Evolutionary conservation across 2,797 vertebrate species (phyloP), one percentile per base, ranked within the genome.

Genomic region (Scolopax rusticola): DNA sequence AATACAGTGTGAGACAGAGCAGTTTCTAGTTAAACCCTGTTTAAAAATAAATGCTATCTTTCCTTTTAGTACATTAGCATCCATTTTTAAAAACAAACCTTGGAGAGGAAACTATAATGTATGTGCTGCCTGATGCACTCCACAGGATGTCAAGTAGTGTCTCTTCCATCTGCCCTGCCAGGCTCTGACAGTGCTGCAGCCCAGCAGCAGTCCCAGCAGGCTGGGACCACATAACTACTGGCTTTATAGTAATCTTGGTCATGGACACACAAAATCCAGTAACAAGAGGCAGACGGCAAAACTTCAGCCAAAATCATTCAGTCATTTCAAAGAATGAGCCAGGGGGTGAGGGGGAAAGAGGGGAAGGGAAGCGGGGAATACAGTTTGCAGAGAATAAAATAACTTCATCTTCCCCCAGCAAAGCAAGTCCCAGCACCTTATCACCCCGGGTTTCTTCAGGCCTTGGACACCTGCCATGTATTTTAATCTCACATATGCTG

Each of bases 41-140:
- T 95, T 90, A 93, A 91, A 93, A 87, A 89, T 84, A 89, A 91
- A 93, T 65, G 30, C 9, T 19, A 38, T 65, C 45, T 57, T 90
- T 73, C 47, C 84, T 85, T 85, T 91, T 54, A 75, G 54, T 69
- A 56, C 67, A 76, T 82, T 69, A 90, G 21, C 69, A 95, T 90
- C 30, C 9, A 59, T 85, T 59, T 90, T 91, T 74, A 17, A 60
- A 81, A 81, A 54, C 40, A 64, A 40, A 75, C 54, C 30, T 43
- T 65, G n/a, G 19, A 20, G 51, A 93, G 33, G 27, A 63, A 94
- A 50, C 33, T 84, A 6, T 53, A 59, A 43, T 45, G 79, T 4
- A n/a, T 32, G 21, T 3, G 21, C 53, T 69, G 13, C 27, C n/a
- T 57, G 54, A 57, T 1, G 7, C 18, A 23, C 56, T 30, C 47